A percentile compares a stretch with the other conserved stretches of the same genome.
Conservation (phyloP, 1,140 invertebrate species). For the Lucilia cuprina region DNA sequence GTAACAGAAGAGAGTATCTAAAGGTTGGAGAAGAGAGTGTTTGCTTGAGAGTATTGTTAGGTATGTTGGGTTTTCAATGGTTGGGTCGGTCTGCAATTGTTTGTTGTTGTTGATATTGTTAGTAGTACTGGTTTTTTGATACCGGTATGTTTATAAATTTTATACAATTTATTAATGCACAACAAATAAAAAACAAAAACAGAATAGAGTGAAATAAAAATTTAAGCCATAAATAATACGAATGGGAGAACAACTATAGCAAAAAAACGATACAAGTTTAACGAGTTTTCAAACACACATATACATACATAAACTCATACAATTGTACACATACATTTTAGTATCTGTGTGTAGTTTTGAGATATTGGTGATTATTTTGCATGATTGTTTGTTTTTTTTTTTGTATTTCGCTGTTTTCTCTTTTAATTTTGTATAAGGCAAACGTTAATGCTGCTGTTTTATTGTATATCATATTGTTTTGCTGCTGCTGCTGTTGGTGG, state of each 20-base stretch:
- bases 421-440: neutral
- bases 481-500: neutral
- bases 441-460: neutral
- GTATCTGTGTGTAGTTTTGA: neutral
- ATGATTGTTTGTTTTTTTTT: slow-evolving; percentile 21
- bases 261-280: neutral
- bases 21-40: neutral
- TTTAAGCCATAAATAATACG: slow-evolving; percentile 25
- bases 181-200: neutral
- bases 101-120: slow-evolving; percentile 10
- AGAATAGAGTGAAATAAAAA: neutral
- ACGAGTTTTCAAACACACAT: neutral
- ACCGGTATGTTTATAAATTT: neutral
- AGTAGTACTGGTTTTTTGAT: neutral
- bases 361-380: slow-evolving; percentile 18
- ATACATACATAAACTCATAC: slow-evolving; percentile 42
- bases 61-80: neutral
- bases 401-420: neutral
- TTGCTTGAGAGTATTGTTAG: neutral
- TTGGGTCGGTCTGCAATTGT: neutral
- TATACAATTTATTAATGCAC: neutral
- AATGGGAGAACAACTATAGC: slow-evolving; percentile 16
- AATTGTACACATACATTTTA: neutral
- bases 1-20: neutral
- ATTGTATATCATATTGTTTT: neutral